Evolutionary conservation across 2,797 vertebrate genomes (phyloP), one percentile per base, ranked within the genome.

Genomic region (Phalanger gymnotis): DNA sequence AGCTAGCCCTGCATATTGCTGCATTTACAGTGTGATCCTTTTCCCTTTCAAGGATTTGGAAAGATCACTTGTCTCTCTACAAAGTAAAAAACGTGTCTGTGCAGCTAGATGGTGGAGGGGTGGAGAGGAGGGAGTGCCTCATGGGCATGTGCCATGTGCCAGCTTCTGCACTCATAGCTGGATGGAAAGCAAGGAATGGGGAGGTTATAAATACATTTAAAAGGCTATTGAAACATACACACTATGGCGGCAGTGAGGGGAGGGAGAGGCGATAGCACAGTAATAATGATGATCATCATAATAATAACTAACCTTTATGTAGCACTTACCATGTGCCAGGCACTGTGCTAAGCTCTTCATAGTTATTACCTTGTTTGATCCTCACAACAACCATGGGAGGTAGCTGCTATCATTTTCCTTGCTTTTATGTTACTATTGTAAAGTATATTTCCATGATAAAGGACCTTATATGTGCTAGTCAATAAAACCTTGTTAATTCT

Each of bases 401-500:
- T 51, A 19, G 34, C 28, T 55, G 61, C 92, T 53, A n/a, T 51
- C 34, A 91, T 94, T 90, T 90, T 93, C 57, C 13, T 61, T 94
- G 22, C 19, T 25, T 92, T 93, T 57, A 30, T 54, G 5, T 92
- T 92, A 90, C 25, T 56, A 54, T 87, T 22, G n/a, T 90, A 54
- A 57, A 61, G 14, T 12, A 47, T n/a, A 56, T 0, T 0, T 58
- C 51, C 54, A 52, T 51, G 66, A 61, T 66, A 31, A 25, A 73
- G 47, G 93, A 31, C 53, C 25, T 25, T 61, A 13, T 13, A 51
- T 27, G 91, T 91, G 12, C 57, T 31, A 89, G 66, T 91, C 51
- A 81, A 27, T 95, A 22, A 94, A 81, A 54, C 27, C 90, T 90
- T 31, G 5, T 40, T 93, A 92, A 91, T 66, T 93, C 66, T 90